Percentiles rank a stretch among this genome's conserved stretches.
Conservation (phyloP, 2,113 vertebrate species). For the Neopipo cinnamomea region DNA sequence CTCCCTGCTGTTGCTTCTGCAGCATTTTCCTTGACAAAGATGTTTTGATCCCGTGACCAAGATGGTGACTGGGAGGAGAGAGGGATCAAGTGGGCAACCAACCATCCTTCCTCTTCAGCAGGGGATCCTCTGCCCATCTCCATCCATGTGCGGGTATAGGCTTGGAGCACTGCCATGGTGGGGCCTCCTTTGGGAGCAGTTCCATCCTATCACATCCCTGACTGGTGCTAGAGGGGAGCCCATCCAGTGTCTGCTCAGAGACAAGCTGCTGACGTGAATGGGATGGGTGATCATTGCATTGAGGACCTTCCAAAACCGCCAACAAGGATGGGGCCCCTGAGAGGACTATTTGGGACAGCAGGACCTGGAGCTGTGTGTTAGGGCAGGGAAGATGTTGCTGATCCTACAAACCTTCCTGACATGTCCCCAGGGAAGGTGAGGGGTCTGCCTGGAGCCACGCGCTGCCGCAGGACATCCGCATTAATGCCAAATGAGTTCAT, state of each 20-base stretch:
- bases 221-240: not conserved
- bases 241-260: not conserved
- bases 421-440: not conserved
- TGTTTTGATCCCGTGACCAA: accelerated
- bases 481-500: conserved; percentile 62
- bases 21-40: not conserved
- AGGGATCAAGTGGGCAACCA: accelerated
- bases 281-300: not conserved
- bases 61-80: not conserved
- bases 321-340: accelerated
- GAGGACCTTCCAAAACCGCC: not conserved
- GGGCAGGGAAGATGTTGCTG: not conserved
- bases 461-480: not conserved
- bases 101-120: not conserved
- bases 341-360: not conserved
- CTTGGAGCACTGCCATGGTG: accelerated
- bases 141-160: accelerated
- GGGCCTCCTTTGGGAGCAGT: not conserved
- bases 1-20: not conserved
- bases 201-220: not conserved
- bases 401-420: not conserved
- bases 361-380: not conserved
- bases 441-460: not conserved
- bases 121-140: not conserved
- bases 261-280: not conserved